phyloP scores from a whole-genome alignment of 2,888 invertebrate species.

The Phyllotreta striolata region DNA sequence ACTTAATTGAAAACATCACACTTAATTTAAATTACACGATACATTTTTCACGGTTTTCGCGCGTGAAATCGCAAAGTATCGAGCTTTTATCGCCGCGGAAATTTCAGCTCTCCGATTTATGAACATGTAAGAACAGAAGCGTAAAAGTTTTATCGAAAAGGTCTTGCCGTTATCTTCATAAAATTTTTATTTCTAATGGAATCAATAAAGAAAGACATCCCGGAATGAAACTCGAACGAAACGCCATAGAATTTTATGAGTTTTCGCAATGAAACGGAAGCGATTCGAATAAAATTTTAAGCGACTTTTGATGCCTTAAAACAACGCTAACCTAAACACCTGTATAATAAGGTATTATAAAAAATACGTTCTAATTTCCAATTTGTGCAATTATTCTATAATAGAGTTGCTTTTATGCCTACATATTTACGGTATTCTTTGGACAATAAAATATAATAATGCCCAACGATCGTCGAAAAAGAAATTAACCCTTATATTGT shows the following conservation, averaged over 20 bases:
- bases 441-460: too few species aligned
- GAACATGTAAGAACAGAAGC: slow-evolving; percentile 19
- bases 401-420: too few species aligned
- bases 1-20: too few species aligned
- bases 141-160: slow-evolving; percentile 27
- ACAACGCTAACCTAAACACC: too few species aligned
- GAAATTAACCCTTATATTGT: slow-evolving; percentile 46
- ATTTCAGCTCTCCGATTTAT: slow-evolving; percentile 14
- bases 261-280: slow-evolving; percentile 4
- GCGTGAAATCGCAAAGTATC: not conserved
- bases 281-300: not conserved
- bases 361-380: too few species aligned
- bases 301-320: too few species aligned
- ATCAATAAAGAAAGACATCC: slow-evolving; percentile 30
- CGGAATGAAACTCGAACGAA: slow-evolving; percentile 10
- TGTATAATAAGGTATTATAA: too few species aligned
- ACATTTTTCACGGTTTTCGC: not conserved
- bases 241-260: slow-evolving; percentile 4
- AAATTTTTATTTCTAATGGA: slow-evolving; percentile 33
- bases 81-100: not conserved
- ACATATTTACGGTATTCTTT: too few species aligned
- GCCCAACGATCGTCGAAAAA: slow-evolving; percentile 38
- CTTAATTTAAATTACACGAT: too few species aligned
- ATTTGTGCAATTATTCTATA: too few species aligned
- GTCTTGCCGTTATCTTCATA: slow-evolving; percentile 28